A percentile compares a stretch with the other conserved stretches of the same genome.
phyloP scores from a whole-genome alignment of 1,140 invertebrate genomes.

The Trachelipus rathkii region DNA sequence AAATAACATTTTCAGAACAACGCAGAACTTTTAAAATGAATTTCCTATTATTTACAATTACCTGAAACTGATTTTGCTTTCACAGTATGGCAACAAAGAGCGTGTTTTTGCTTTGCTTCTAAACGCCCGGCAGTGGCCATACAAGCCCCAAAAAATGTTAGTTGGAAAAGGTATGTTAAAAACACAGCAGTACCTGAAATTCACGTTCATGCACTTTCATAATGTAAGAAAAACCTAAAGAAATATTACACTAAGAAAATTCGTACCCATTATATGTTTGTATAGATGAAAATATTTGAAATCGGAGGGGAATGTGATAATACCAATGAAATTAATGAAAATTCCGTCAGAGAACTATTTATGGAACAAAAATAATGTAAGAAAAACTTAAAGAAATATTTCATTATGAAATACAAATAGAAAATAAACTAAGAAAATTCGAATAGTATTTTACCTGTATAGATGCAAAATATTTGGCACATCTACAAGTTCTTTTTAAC shows the following conservation, averaged over 20 bases:
- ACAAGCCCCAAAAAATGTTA: constrained; percentile 90
- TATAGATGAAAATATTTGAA: too few species aligned
- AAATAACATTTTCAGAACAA: background rate
- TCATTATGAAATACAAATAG: too few species aligned
- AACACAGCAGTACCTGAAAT: constrained; percentile 77
- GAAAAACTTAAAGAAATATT: too few species aligned
- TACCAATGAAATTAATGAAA: too few species aligned
- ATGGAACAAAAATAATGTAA: too few species aligned
- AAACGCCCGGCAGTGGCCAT: constrained; percentile 86
- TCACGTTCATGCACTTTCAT: background rate
- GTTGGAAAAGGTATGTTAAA: constrained; percentile 90
- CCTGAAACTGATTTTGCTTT: constrained; percentile 57
- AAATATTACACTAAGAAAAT: too few species aligned
- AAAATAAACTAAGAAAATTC: too few species aligned
- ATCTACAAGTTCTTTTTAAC: too few species aligned
- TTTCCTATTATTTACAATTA: constrained; percentile 46
- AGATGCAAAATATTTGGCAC: constrained; percentile 98
- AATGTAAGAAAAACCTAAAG: too few species aligned
- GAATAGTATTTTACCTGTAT: constrained; percentile 81
- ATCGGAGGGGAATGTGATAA: too few species aligned
- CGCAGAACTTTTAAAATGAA: background rate
- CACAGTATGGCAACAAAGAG: constrained; percentile 61
- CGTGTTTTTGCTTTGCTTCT: constrained; percentile 78
- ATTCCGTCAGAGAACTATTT: too few species aligned
- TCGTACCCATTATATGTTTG: too few species aligned